These are phyloP conservation scores for Diaperis boleti DNA, from an alignment of 2,888 invertebrate genomes.

Conservation along the genomic window DNA sequence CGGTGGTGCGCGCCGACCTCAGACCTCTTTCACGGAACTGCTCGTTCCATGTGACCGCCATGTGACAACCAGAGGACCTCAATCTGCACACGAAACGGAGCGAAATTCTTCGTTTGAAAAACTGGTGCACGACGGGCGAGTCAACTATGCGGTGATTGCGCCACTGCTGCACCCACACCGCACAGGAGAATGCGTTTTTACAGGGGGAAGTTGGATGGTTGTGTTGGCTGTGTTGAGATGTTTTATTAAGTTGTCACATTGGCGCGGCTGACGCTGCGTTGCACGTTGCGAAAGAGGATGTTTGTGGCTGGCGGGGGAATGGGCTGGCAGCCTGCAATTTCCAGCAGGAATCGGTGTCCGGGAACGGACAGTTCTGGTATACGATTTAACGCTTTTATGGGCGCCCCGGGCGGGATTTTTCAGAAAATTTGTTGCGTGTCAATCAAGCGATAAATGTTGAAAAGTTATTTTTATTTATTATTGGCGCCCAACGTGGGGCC, in stretches of 20 bases:
- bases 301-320: background rate
- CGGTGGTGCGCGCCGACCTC: conserved; percentile 51
- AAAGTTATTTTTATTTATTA: no score
- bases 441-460: no score
- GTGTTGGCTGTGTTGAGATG: conserved; percentile 15
- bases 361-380: no score
- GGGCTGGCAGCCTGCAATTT: background rate
- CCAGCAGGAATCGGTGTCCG: background rate
- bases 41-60: conserved; percentile 54
- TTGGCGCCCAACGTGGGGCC: no score
- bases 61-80: conserved; percentile 48
- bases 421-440: no score
- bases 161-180: conserved; percentile 55
- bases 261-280: conserved; percentile 2
- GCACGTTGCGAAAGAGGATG: background rate
- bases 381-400: no score
- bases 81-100: conserved; percentile 32
- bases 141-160: conserved; percentile 49
- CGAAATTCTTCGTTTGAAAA: conserved; percentile 48
- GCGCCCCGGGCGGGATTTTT: no score
- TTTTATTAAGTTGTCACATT: conserved; percentile 24
- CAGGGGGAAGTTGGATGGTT: conserved; percentile 9
- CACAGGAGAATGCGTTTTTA: conserved; percentile 48
- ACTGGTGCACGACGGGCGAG: conserved; percentile 49
- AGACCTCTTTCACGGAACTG: conserved; percentile 60